Percentiles rank a stretch among this genome's conserved stretches.
phyloP scores from a whole-genome alignment of 2,888 invertebrate species.

The Agriopis leucophaearia region DNA sequence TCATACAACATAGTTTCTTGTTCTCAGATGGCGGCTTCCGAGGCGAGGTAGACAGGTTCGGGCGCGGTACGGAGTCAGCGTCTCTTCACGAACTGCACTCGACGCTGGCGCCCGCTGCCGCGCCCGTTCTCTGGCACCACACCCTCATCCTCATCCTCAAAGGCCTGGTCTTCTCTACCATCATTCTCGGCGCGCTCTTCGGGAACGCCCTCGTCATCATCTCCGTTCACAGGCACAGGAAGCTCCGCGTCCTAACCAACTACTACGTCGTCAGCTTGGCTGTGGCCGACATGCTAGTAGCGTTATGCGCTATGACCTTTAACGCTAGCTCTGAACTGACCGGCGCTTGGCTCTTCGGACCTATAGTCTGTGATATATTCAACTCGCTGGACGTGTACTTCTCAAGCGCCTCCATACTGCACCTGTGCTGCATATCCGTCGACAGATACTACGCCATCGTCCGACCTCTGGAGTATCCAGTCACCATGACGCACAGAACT shows the following conservation, averaged over 20 bases:
- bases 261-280: conserved; percentile 98
- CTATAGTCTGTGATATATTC: conserved; percentile 97
- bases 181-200: conserved; percentile 95
- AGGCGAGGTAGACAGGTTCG: conserved; percentile 80
- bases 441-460: conserved; percentile 97
- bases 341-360: conserved; percentile 96
- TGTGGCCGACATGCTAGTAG: conserved; percentile 97
- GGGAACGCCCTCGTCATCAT: conserved; percentile 97
- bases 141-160: conserved; percentile 89
- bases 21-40: conserved; percentile 75
- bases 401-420: conserved; percentile 96
- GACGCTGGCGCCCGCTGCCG: conserved; percentile 82
- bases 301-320: conserved; percentile 96
- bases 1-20: conserved; percentile 33
- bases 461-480: conserved; percentile 95
- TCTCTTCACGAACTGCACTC: conserved; percentile 78
- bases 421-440: conserved; percentile 97
- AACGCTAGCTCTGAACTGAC: conserved; percentile 95
- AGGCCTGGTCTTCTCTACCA: conserved; percentile 92
- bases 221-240: conserved; percentile 92
- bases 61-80: conserved; percentile 84
- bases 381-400: conserved; percentile 98
- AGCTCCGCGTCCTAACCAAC: conserved; percentile 95
- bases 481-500: conserved; percentile 95
- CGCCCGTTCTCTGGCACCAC: conserved; percentile 78